These are phyloP conservation scores for Drosophila neonasuta DNA, from an alignment of 2,888 invertebrate genomes.

Conservation along the genomic window DNA sequence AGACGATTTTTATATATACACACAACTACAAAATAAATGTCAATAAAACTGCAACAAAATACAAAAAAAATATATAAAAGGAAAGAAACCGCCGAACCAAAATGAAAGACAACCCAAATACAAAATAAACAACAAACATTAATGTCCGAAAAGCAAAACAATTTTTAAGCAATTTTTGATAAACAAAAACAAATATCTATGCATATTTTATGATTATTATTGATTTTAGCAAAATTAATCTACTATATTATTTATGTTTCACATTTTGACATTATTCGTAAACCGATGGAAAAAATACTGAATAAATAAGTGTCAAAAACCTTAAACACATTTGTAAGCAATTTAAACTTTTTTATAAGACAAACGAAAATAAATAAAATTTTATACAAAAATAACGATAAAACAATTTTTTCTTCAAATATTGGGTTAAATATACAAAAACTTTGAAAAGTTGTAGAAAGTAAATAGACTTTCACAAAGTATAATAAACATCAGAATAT, in stretches of 20 bases:
- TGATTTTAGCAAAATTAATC: slow-evolving; percentile 71
- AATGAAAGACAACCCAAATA: slow-evolving; percentile 27
- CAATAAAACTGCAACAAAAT: slow-evolving; percentile 44
- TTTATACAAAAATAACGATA: slow-evolving; percentile 57
- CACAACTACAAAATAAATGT: slow-evolving; percentile 35
- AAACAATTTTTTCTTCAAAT: not conserved
- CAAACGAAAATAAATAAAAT: slow-evolving; percentile 71
- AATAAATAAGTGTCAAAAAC: slow-evolving; percentile 56
- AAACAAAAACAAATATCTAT: slow-evolving; percentile 39
- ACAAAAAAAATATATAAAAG: slow-evolving; percentile 14
- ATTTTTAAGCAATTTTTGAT: slow-evolving; percentile 65
- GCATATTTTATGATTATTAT: slow-evolving; percentile 64
- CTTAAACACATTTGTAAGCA: slow-evolving; percentile 56
- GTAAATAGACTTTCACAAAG: too few species aligned
- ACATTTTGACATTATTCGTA: slow-evolving; percentile 44
- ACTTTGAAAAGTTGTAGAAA: not conserved
- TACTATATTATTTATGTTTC: slow-evolving; percentile 37
- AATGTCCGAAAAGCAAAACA: slow-evolving; percentile 23
- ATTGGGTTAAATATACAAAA: not conserved
- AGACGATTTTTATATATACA: slow-evolving; percentile 61
- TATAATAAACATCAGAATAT: too few species aligned
- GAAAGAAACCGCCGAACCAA: slow-evolving; percentile 55
- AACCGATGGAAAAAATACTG: slow-evolving; percentile 32
- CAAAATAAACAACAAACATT: slow-evolving; percentile 26
- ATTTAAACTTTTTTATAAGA: slow-evolving; percentile 63